Conservation (phyloP, 2,888 invertebrate genomes). For the Rhagonycha fulva region DNA sequence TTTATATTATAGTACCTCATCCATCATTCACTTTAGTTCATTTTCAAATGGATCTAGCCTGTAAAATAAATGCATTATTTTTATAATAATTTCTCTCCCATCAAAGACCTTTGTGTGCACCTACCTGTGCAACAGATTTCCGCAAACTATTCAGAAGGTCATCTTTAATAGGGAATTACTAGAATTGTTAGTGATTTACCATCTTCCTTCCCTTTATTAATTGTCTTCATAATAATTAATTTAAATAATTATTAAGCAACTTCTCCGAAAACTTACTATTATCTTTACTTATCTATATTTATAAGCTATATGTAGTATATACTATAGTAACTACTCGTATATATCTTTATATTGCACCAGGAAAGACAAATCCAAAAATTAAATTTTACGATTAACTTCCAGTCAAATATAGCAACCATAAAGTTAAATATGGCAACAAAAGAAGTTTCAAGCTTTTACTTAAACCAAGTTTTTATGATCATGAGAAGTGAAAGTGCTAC, state of each 20-base stretch:
- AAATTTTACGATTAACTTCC: not conserved
- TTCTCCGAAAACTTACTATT: not conserved
- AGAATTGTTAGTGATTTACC: not conserved
- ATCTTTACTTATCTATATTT: no score
- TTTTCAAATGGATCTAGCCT: not conserved
- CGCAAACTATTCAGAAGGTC: not conserved
- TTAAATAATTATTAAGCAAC: not conserved
- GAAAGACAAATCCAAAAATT: not conserved
- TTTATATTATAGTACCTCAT: no score
- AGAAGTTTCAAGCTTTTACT: not conserved
- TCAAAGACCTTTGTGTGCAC: not conserved
- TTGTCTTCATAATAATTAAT: not conserved
- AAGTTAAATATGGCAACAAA: not conserved
- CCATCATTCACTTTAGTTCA: no score
- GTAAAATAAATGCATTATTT: not conserved
- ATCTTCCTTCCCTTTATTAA: not conserved
- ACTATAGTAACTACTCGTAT: no score
- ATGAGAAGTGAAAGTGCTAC: constrained; percentile 12
- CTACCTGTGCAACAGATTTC: not conserved
- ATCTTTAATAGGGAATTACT: not conserved
- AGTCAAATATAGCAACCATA: not conserved
- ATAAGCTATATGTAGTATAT: no score
- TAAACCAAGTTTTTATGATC: not conserved
- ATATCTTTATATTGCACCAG: not conserved
- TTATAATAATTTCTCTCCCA: not conserved